Percentiles rank a stretch among this genome's conserved stretches.
Evolutionary conservation across 2,113 vertebrate species (phyloP).

Genomic region (Cricetomys ansorgei): DNA sequence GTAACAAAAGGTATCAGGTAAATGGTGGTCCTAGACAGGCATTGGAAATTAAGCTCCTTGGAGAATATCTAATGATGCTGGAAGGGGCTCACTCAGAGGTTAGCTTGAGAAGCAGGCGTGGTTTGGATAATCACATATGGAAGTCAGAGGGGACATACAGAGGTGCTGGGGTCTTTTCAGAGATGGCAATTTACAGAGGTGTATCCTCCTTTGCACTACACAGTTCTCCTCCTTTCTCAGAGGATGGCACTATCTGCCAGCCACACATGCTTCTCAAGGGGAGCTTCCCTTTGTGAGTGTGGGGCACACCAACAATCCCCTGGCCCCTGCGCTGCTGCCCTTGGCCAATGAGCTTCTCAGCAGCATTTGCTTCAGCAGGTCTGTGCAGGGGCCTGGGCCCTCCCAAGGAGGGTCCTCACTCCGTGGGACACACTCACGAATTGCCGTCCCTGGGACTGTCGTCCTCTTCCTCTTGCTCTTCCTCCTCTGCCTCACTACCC

Average conservation of each 20-base stretch:
- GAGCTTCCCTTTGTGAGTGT: not conserved
- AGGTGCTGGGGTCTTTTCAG: not conserved
- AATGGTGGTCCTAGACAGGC: not conserved
- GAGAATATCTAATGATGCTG: not conserved
- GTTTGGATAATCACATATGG: not conserved
- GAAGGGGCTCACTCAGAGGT: not conserved
- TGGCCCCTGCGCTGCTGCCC: not conserved
- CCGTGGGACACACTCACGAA: constrained; percentile 80
- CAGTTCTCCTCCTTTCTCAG: not conserved
- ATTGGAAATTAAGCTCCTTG: not conserved
- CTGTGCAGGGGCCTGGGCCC: not conserved
- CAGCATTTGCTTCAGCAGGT: not conserved
- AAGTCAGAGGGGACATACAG: not conserved
- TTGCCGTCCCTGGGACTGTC: constrained; percentile 71
- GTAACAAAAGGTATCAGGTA: not conserved
- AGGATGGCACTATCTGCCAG: not conserved
- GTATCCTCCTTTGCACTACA: constrained; percentile 1
- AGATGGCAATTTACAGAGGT: not conserved
- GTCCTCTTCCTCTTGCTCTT: constrained; percentile 77
- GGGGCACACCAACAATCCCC: not conserved
- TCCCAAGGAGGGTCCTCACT: not conserved
- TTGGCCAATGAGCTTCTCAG: not conserved
- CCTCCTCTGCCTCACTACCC: constrained; percentile 82
- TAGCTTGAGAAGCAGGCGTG: not conserved
- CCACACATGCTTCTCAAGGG: not conserved